phyloP scores from a whole-genome alignment of 2,797 vertebrate genomes.

The Sciaenops ocellatus region DNA sequence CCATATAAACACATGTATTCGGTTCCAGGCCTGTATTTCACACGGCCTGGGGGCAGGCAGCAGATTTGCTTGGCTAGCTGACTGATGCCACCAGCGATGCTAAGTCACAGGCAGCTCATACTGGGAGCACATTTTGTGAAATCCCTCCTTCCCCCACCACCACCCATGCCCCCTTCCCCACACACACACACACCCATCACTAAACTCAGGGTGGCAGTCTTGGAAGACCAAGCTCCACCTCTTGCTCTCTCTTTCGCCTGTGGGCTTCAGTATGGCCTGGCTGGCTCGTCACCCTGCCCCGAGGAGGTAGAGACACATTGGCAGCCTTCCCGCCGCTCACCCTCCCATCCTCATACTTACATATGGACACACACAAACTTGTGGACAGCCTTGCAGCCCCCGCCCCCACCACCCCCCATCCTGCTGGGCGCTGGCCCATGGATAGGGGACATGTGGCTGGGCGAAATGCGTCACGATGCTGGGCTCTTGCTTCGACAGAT shows the following conservation, averaged over 20 bases:
- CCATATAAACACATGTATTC: slow-evolving; percentile 41
- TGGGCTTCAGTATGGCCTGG: slow-evolving; percentile 77
- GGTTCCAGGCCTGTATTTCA: slow-evolving; percentile 66
- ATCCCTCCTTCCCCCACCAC: slow-evolving; percentile 10
- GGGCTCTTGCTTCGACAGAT: slow-evolving; percentile 73
- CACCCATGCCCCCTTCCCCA: background rate
- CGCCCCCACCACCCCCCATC: slow-evolving; percentile 30
- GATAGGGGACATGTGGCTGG: slow-evolving; percentile 77
- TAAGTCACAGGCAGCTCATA: slow-evolving; percentile 69
- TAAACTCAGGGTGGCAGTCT: slow-evolving; percentile 29
- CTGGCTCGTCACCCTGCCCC: slow-evolving; percentile 60
- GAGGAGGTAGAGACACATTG: slow-evolving; percentile 68
- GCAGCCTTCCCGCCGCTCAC: slow-evolving; percentile 50
- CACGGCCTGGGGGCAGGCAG: slow-evolving; percentile 71
- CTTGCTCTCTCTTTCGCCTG: slow-evolving; percentile 57
- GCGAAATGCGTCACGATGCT: slow-evolving; percentile 75
- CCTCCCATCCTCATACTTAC: slow-evolving; percentile 58
- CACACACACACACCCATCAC: slow-evolving; percentile 19
- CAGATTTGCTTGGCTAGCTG: slow-evolving; percentile 79
- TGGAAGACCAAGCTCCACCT: slow-evolving; percentile 35
- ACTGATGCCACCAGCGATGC: slow-evolving; percentile 71
- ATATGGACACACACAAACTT: slow-evolving; percentile 65
- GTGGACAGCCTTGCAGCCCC: slow-evolving; percentile 44
- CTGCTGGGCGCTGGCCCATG: slow-evolving; percentile 72
- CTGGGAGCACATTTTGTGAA: slow-evolving; percentile 66